Percentiles rank a stretch among this genome's conserved stretches.
Conservation (phyloP, 2,888 invertebrate genomes). For the Cerceris rybyensis region DNA sequence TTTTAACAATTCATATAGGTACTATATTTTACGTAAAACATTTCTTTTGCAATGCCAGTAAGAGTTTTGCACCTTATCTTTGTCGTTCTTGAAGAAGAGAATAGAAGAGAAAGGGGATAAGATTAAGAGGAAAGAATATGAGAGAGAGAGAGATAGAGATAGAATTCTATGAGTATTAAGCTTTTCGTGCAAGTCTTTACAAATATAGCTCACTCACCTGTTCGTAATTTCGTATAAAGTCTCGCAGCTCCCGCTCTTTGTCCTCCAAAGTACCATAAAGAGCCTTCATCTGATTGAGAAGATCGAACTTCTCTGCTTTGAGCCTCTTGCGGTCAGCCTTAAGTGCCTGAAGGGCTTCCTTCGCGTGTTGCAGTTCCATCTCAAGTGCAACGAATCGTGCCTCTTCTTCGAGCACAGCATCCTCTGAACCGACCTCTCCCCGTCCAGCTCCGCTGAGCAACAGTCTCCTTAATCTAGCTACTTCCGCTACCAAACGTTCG, state of each 20-base stretch:
- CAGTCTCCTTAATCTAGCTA: conserved; percentile 87
- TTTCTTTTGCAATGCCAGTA: too few species aligned
- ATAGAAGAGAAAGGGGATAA: too few species aligned
- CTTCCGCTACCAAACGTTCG: conserved; percentile 89
- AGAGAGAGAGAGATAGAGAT: background rate
- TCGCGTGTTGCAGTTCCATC: conserved; percentile 89
- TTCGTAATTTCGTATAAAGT: conserved; percentile 97
- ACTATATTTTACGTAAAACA: too few species aligned
- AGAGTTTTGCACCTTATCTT: too few species aligned
- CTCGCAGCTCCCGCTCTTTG: conserved; percentile 95
- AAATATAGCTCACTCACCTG: conserved; percentile 84
- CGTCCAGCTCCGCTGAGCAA: conserved; percentile 86
- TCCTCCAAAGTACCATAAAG: conserved; percentile 96
- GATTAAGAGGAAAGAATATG: background rate
- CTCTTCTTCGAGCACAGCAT: conserved; percentile 83
- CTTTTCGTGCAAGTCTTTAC: background rate
- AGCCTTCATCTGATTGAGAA: conserved; percentile 97
- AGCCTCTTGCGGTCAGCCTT: conserved; percentile 95
- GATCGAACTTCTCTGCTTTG: conserved; percentile 96
- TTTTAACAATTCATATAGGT: too few species aligned
- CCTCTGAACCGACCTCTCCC: conserved; percentile 84
- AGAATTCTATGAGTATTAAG: conserved; percentile 2
- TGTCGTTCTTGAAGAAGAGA: too few species aligned
- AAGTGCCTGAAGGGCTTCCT: conserved; percentile 91
- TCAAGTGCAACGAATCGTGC: conserved; percentile 85